These are phyloP conservation scores for Labeo rohita DNA, from an alignment of 2,113 vertebrate species.

Conservation along the genomic window DNA sequence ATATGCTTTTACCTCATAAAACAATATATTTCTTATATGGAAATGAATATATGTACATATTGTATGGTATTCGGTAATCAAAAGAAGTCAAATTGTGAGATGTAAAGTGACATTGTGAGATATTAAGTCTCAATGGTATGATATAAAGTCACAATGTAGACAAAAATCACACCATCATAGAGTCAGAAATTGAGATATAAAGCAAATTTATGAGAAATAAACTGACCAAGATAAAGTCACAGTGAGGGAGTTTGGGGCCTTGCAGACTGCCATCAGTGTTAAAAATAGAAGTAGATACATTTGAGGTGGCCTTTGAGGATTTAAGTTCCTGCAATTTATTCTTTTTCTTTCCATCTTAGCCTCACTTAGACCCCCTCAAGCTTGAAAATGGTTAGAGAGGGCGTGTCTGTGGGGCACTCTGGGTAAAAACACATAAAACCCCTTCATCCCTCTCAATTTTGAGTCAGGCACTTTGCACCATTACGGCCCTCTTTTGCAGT, in stretches of 20 bases:
- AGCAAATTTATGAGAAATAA: not conserved
- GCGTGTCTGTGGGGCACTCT: not conserved
- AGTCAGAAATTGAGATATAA: no score
- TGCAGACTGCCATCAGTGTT: not conserved
- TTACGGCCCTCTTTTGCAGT: conserved; percentile 46
- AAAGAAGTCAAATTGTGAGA: no score
- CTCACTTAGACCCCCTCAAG: conserved; percentile 5
- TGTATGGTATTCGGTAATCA: no score
- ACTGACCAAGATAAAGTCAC: not conserved
- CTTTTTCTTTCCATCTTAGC: not conserved
- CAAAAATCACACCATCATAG: no score
- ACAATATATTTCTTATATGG: no score
- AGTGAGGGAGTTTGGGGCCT: not conserved
- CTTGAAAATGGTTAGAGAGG: conserved; percentile 14
- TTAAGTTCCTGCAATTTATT: not conserved
- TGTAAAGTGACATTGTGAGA: no score
- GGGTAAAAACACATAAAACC: conserved; percentile 39
- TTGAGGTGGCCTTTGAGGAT: conserved; percentile 6
- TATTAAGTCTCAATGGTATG: no score
- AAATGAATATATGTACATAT: no score
- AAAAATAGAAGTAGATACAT: conserved; percentile 9
- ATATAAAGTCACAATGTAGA: no score
- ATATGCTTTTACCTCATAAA: no score
- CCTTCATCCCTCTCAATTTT: conserved; percentile 61
- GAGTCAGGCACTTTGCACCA: conserved; percentile 63